Evolutionary conservation across 2,888 invertebrate genomes (phyloP), one percentile per base, ranked within the genome.

Genomic region (Eretmocerus hayati): DNA sequence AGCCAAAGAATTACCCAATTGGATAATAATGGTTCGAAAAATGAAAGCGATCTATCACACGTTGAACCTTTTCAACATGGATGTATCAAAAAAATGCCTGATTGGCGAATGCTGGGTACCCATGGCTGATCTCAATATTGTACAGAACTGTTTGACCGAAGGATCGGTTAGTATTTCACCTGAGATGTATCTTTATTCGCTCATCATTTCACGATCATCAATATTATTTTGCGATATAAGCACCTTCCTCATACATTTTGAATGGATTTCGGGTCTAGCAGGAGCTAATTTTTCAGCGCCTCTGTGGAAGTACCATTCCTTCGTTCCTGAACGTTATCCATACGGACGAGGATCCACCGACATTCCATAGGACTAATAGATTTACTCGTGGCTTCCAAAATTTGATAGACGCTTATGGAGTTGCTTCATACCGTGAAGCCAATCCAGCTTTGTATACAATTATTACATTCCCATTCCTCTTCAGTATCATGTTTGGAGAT

Each of bases 401-500:
- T 51, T 80, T 99, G 57, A 93, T 97, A 59, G 92, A 97, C 75
- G 87, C 96, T 0, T 99, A 99, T 71, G 97, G 97, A 53, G 87
- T 95, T 39, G 93, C 95, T 49, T 85, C 85, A 39, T 99, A 99
- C 72, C 79, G 93, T 46, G 97, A 99, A 76, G 90, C 97, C 71
- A 99, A 97, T 74, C 96, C 97, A 48, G 90, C 96, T 1, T 92
- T 93, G 0, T 97, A 92, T 74, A 93, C 95, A 1, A 92, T 96
- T 59, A 91, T 97, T 50, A 94, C 96, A 6, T 97, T 97, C 73
- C 96, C 96, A 48, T 97, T 97, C 76, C 76, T 97, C 64, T 97
- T 97, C 74, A 91, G 93, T 58, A 88, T 97, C 58, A 97, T 97
- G 96, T 97, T 97, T 75, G 95, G 97, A n/a, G 97, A 99, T 75